Base-by-base conservation (phyloP, 2,888 invertebrate species). In the Dynastes grantii region DNA sequence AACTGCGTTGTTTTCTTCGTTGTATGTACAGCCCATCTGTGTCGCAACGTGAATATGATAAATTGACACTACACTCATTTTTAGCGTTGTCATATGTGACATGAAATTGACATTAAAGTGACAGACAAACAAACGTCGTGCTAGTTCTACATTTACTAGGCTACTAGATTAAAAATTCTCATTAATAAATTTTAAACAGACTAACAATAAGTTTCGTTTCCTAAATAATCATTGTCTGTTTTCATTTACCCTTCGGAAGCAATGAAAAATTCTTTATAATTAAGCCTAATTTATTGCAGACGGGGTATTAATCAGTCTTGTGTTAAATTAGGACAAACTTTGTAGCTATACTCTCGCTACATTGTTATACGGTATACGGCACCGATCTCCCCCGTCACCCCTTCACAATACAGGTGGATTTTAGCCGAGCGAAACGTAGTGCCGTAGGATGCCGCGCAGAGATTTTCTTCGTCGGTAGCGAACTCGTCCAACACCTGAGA, bases 251-350 rank as follows among this genome's bases (percentile, higher is more conserved):
- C 9, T 45, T 11, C 8, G 45, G 49, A 22, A 16, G n/a, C 27
- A 70, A 51, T 70, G 16, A 53, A 51, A 53, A 70, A 70, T 70
- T 70, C 70, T 53, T 70, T 70, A 70, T 70, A 70, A 70, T 53
- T 70, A 70, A 70, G 51, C 51, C 29, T 70, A 53, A 70, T 70
- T 70, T 70, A 70, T 70, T 51, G 29, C 27, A 22, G 70, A 29
- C 51, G 11, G 6, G 70, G 70, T 70, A 53, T 70, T 70, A 70
- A 70, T 70, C 70, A 70, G 70, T 51, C 70, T 49, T 27, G 51
- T 49, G 70, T 49, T 53, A 70, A 70, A 70, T 70, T 70, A 70
- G 70, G 29, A 32, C 70, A 70, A 70, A 70, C 51, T 70, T 70
- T 70, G 53, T 53, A 70, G 67, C 70, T 29, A 5, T 37, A 16